Evolutionary conservation across 2,888 invertebrate species (phyloP), one percentile per base, ranked within the genome.

Genomic region (Dicycla oo): DNA sequence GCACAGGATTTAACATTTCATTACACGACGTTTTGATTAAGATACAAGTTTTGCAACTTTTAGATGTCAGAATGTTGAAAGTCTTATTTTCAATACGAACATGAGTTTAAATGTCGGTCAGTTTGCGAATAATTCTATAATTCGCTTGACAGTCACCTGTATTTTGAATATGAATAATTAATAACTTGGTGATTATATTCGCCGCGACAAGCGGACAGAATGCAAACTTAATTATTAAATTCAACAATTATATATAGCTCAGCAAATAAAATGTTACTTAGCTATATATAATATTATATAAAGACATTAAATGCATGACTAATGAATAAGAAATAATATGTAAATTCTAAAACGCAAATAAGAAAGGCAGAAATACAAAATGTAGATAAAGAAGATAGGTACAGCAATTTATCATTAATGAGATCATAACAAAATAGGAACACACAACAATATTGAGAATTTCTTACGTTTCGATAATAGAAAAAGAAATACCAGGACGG

Each of bases 401-500:
- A 71, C 56, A 54, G 13, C 13, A 54, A 64, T 15, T 34, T 65
- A 53, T 64, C 8, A 30, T 47, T 69, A 69, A 60, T 45, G 47
- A 75, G 60, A 80, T 53, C 54, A 47, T 23, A 13, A 47, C 13
- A 40, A 34, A 51, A 81, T 45, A 63, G 61, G 81, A 78, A 56
- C 56, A 69, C 62, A 40, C 51, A 56, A 63, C 62, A 72, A 72
- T 53, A 68, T 73, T 66, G 57, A 82, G 40, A 80, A 66, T 26
- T 56, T 66, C 40, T 69, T 73, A 34, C 58, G 54, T 58, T 77
- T 78, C 73, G 47, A 61, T 73, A 81, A 81, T 66, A 73, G 73
- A 82, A 79, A 80, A 80, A 79, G 75, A 87, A 88, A 86, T 83
- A 74, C 74, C 73, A 80, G 80, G 78, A 90, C 91, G 89, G 91